Base-by-base conservation (phyloP, 2,888 invertebrate genomes). In the Trissoscelio sp. region DNA sequence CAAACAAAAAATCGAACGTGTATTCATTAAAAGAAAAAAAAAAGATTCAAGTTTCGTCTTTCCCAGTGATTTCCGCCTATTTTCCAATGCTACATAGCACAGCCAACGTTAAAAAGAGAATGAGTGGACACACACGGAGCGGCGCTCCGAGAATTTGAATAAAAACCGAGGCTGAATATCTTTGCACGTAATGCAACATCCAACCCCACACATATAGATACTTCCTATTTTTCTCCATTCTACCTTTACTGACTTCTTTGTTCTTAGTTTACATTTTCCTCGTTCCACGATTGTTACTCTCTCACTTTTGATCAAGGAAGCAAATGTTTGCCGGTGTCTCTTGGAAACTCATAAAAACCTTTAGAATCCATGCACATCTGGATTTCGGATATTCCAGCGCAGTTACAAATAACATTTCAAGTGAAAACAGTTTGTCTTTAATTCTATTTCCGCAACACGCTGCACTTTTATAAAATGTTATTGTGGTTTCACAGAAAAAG, bases 81-180 rank as follows among this genome's bases (percentile, higher is more conserved):
- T 77, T 67, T 67, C 53, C 44, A 39, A 28, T 57, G 16, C 37
- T 51, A 51, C 31, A 18, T 14, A 12, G 57, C 11, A 37, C 12
- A 31, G 60, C n/a, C 22, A 53, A 53, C 16, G 20, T 7, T 48
- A 58, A 66, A 75, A 75, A 58, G 51, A 67, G 66, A 77, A 60
- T 28, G 60, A 44, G 11, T 60, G 73, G 62, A 77, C 67, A 31
- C 58, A 53, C 60, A 39, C 58, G 55, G 57, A 64, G 31, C 51
- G 20, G 58, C 58, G 60, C n/a, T n/a, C 18, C 42, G 51, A 34
- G 75, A 77, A 77, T 77, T 77, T 77, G 75, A 67, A 77, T 77
- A 77, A 77, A 77, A 60, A 51, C 67, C 39, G 53, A 67, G 60
- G 14, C 67, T 58, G 75, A 77, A 77, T 77, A 77, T 77, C 67